Evolutionary conservation across 1,140 invertebrate genomes (phyloP), one percentile per base, ranked within the genome.

Genomic region (Laodelphax striatellus): DNA sequence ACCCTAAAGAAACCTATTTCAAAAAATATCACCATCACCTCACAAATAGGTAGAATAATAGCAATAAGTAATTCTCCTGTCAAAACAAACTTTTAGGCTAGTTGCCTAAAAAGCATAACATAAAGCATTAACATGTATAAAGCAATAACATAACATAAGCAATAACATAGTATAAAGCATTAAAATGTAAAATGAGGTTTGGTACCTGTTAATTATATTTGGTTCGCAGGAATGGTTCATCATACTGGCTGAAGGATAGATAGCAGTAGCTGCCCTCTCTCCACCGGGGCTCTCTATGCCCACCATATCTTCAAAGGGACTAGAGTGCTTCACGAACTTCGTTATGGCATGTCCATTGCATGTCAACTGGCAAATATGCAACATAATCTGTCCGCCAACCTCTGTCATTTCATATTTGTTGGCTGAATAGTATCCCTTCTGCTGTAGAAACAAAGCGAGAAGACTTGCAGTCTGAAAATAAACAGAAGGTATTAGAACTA

Each of bases 151-250:
- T n/a, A n/a, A n/a, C n/a, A n/a, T n/a, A n/a, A n/a, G n/a, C n/a
- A n/a, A n/a, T n/a, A n/a, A n/a, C n/a, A n/a, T n/a, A n/a, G n/a
- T n/a, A n/a, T n/a, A 28, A 28, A 28, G 6, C 24, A 28, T 28
- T 2, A 28, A 28, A 28, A 6, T 28, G 24, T n/a, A n/a, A n/a
- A 28, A 28, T 28, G 2, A 28, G 6, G 24, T 60, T 52, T 67
- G 72, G 73, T 70, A 90, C 86, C 85, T 85, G 64, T 85, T 85
- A 59, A 87, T 84, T 58, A 92, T 86, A 69, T 86, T 88, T 8
- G 90, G 84, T 71, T 89, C 82, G 71, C 92, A 94, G 13, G 89
- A 90, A 76, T 94, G 92, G 73, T 94, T 94, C 83, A 94, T 86
- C 76, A 94, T 84, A 68, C 88, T 89, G 10, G 86, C 84, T n/a